phyloP scores from a whole-genome alignment of 2,797 vertebrate species.

The Eleutherodactylus coqui region DNA sequence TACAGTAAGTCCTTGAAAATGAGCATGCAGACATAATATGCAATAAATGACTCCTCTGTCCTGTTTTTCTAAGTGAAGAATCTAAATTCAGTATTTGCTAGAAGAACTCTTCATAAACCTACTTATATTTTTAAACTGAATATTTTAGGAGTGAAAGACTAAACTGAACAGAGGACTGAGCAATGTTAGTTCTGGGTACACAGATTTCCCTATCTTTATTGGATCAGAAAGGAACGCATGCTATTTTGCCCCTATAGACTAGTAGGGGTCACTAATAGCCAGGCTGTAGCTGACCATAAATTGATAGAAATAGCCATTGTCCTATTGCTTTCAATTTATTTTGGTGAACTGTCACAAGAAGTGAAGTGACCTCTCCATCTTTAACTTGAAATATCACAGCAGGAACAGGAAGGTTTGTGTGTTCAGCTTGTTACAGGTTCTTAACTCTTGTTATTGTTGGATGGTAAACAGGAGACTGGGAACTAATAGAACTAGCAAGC shows the following conservation, averaged over 20 bases:
- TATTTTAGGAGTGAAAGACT: not conserved
- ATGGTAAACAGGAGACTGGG: not conserved
- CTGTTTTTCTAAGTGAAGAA: not conserved
- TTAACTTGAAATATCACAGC: not conserved
- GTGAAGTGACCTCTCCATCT: not conserved
- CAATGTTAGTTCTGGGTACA: not conserved
- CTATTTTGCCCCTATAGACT: not conserved
- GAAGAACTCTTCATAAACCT: not conserved
- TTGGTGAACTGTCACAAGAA: not conserved
- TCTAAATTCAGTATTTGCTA: not conserved
- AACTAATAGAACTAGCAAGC: not conserved
- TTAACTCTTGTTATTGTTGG: not conserved
- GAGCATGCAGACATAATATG: not conserved
- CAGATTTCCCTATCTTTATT: not conserved
- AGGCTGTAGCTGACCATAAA: not conserved
- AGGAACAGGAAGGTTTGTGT: not conserved
- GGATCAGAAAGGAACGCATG: not conserved
- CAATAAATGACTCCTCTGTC: not conserved
- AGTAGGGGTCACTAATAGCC: not conserved
- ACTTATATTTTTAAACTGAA: not conserved
- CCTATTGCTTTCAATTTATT: not conserved
- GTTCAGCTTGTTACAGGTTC: not conserved
- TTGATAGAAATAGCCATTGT: not conserved
- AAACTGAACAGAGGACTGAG: not conserved
- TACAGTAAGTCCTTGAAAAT: conserved; percentile 1